Evolutionary conservation across 2,888 invertebrate species (phyloP).

Genomic region (Danaus chrysippus): DNA sequence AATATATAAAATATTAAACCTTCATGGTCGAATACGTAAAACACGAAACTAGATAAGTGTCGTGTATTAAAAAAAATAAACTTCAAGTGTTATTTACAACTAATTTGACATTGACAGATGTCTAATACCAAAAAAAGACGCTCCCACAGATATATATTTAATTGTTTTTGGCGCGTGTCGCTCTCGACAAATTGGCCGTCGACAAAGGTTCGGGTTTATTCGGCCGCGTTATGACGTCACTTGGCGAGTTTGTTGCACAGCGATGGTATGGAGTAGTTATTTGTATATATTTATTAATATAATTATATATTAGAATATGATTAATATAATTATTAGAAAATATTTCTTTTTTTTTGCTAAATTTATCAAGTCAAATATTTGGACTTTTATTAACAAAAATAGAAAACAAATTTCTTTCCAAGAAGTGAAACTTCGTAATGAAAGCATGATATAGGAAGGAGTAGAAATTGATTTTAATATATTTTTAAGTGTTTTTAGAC

Average conservation of each 20-base stretch:
- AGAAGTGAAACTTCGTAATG: no score
- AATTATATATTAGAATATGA: background rate
- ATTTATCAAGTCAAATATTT: no score
- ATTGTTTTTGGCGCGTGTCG: conserved; percentile 70
- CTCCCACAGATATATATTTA: conserved; percentile 57
- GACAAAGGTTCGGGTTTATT: conserved; percentile 75
- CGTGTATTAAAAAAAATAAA: background rate
- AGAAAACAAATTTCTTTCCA: no score
- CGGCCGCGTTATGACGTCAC: conserved; percentile 72
- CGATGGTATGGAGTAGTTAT: conserved; percentile 31
- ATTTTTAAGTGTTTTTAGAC: no score
- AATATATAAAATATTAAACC: background rate
- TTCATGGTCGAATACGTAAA: background rate
- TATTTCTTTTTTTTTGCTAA: no score
- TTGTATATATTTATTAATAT: background rate
- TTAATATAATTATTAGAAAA: no score
- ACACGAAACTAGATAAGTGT: background rate
- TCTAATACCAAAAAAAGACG: conserved; percentile 26
- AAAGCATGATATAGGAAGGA: no score
- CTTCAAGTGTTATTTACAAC: background rate
- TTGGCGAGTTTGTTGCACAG: conserved; percentile 51
- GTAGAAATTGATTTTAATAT: no score
- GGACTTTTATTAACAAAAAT: no score
- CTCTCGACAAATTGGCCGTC: conserved; percentile 70
- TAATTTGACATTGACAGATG: background rate